Evolutionary conservation across 1,140 invertebrate genomes (phyloP).

Genomic region (Aradophagus sp.): DNA sequence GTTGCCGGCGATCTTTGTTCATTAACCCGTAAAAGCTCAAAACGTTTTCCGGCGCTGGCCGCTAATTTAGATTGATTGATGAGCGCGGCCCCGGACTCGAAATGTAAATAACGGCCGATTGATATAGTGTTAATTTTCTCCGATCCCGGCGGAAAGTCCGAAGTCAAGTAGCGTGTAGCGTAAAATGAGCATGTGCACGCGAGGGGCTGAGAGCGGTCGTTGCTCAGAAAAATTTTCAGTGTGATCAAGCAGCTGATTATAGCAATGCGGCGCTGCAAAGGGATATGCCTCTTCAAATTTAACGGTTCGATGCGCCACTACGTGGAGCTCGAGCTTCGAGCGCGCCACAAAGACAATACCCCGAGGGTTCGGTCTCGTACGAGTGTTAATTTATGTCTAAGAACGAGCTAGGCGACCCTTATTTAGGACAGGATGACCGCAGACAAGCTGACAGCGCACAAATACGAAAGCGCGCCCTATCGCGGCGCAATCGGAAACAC

Average conservation of each 20-base stretch:
- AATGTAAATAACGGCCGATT: conserved; percentile 49
- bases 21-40: conserved; percentile 39
- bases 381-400: conserved; percentile 61
- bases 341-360: conserved; percentile 59
- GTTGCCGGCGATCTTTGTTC: conserved; percentile 28
- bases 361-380: conserved; percentile 58
- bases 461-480: conserved; percentile 57
- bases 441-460: conserved; percentile 58
- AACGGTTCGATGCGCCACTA: conserved; percentile 58
- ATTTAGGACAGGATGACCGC: conserved; percentile 61
- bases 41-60: conserved; percentile 22
- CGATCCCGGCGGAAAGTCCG: conserved; percentile 46
- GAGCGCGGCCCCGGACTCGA: conserved; percentile 18
- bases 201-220: conserved; percentile 47
- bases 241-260: conserved; percentile 59
- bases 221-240: conserved; percentile 58
- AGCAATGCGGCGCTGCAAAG: conserved; percentile 58
- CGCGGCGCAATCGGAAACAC: conserved; percentile 55
- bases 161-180: conserved; percentile 58
- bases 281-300: conserved; percentile 60
- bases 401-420: conserved; percentile 59
- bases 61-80: conserved; percentile 47
- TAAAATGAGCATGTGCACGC: conserved; percentile 58
- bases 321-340: conserved; percentile 52
- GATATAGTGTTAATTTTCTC: conserved; percentile 56